A percentile compares a stretch with the other conserved stretches of the same genome.
Evolutionary conservation across 2,113 vertebrate genomes (phyloP).

Genomic region (Microcebus lehilahytsara): DNA sequence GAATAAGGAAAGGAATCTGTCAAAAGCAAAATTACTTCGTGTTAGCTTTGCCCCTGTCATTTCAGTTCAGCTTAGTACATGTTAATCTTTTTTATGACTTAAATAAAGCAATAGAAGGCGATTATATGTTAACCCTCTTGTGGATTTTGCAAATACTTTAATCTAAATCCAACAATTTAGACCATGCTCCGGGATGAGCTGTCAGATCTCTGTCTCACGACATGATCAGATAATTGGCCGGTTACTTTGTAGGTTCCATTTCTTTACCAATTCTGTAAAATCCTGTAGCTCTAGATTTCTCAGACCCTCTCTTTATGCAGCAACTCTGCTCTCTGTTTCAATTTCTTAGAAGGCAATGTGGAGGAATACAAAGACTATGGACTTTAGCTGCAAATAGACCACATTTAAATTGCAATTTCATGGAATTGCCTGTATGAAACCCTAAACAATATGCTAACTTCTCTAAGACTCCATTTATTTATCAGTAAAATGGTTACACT

Average conservation of each 20-base stretch:
- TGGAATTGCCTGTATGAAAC: neutral
- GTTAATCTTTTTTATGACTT: conserved; percentile 74
- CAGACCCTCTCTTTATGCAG: neutral
- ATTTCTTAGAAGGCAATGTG: neutral
- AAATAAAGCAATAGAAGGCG: conserved; percentile 68
- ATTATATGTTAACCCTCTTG: conserved; percentile 64
- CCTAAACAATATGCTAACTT: neutral
- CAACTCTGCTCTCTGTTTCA: neutral
- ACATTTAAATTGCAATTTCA: neutral
- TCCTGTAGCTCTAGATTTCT: neutral
- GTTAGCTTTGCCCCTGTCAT: conserved; percentile 69
- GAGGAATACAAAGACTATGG: neutral
- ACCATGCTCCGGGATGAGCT: neutral
- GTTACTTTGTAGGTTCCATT: neutral
- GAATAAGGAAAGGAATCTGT: conserved; percentile 67
- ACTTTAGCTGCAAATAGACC: neutral
- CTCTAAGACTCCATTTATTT: neutral
- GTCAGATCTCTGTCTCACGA: conserved; percentile 37
- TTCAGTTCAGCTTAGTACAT: conserved; percentile 53
- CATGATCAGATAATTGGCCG: conserved; percentile 32
- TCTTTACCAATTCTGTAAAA: neutral
- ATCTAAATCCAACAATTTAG: conserved; percentile 50
- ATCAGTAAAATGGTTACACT: neutral
- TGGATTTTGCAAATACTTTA: conserved; percentile 57
- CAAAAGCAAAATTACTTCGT: conserved; percentile 71